These are phyloP conservation scores for Macaria notata DNA, from an alignment of 2,888 invertebrate genomes.

Conservation along the genomic window DNA sequence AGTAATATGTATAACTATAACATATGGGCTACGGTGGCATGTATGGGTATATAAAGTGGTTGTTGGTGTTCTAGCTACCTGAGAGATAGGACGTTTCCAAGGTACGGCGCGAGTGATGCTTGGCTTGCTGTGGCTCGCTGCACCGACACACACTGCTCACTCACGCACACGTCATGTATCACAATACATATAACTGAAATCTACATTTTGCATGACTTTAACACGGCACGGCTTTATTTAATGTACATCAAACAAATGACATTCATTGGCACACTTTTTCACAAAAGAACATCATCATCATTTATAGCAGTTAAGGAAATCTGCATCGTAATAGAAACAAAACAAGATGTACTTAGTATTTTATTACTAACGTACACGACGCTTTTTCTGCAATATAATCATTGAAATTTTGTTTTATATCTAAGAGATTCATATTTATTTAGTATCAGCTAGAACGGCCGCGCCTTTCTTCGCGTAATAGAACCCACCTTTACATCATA, in stretches of 20 bases:
- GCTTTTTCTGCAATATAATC: no score
- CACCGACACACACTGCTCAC: slow-evolving; percentile 25
- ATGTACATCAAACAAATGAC: slow-evolving; percentile 13
- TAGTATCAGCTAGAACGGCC: no score
- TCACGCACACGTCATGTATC: background rate
- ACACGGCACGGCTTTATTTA: slow-evolving; percentile 70
- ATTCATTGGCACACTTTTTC: no score
- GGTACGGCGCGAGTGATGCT: slow-evolving; percentile 83
- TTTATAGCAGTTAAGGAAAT: no score
- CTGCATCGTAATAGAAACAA: no score
- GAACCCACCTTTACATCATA: no score
- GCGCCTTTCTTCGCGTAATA: no score
- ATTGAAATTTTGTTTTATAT: no score
- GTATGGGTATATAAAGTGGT: slow-evolving; percentile 38
- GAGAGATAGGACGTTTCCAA: slow-evolving; percentile 96
- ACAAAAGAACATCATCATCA: no score
- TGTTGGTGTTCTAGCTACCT: slow-evolving; percentile 88
- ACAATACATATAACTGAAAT: background rate
- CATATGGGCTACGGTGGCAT: slow-evolving; percentile 17
- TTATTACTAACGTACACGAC: no score
- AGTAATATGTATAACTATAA: slow-evolving; percentile 24
- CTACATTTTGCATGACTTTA: slow-evolving; percentile 64
- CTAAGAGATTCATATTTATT: no score
- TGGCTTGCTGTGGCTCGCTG: slow-evolving; percentile 78
- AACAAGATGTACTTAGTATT: no score